Evolutionary conservation across 2,888 invertebrate genomes (phyloP), one percentile per base, ranked within the genome.

Genomic region (Meteorus cinctellus): DNA sequence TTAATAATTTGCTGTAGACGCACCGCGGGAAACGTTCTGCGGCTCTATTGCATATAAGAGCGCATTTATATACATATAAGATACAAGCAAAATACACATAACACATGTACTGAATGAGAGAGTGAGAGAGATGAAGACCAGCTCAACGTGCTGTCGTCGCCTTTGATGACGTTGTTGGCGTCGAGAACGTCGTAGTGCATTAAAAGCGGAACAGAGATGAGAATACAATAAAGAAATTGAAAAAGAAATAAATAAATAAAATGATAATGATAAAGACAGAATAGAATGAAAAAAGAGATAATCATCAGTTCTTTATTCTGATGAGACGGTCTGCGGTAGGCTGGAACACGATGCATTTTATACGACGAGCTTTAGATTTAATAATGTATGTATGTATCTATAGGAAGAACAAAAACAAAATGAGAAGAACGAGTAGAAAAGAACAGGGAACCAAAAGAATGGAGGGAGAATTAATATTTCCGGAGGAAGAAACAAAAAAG

Each of bases 311-410:
- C 19, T 29, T 69, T 31, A 51, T 69, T 16, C 29, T 34, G 34
- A 69, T 65, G 59, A 69, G 59, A 16, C 41, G 41, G 27, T 41
- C 19, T 55, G 55, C 51, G 73, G 72, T 36, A 69, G 68, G 62
- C 41, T 75, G 65, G 65, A 41, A 66, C 62, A 78, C 72, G 71
- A 78, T 77, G 80, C 79, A 80, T 81, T 81, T 81, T 80, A 78
- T 81, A 81, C 80, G 76, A 79, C 77, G 78, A 78, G 81, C 80
- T 81, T 79, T 81, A 81, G 81, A 72, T 78, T 77, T 80, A 78
- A 77, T 75, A 78, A 77, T 80, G 78, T 80, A 79, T 80, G 80
- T 79, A 78, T 79, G 72, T 76, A 79, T 78, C 75, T 77, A 77
- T 77, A 78, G 74, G 63, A 72, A 65, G 60, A 69, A 59, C 59